Evolutionary conservation across 2,797 vertebrate species (phyloP).

Genomic region (Apogon talboti): DNA sequence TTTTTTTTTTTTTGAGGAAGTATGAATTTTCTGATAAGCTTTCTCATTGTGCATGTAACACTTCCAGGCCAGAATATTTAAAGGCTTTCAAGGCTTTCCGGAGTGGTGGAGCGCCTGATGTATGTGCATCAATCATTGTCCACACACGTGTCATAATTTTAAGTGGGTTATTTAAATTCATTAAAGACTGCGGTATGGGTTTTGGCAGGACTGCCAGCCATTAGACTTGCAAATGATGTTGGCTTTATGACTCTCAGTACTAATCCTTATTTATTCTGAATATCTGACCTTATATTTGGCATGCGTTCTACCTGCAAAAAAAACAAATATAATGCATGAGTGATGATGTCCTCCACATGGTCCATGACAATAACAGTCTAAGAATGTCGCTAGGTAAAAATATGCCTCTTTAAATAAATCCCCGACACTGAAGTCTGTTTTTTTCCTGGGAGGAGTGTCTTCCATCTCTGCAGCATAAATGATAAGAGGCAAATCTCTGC

Average conservation of each 20-base stretch:
- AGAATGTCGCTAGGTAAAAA: slow-evolving; percentile 6
- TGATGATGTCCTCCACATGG: slow-evolving; percentile 20
- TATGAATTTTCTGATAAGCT: not conserved
- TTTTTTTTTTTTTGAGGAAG: not conserved
- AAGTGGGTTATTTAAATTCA: slow-evolving; percentile 73
- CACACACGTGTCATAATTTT: slow-evolving; percentile 51
- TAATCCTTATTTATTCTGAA: slow-evolving; percentile 52
- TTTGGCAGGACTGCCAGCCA: slow-evolving; percentile 24
- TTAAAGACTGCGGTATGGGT: slow-evolving; percentile 50
- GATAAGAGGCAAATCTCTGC: slow-evolving; percentile 1
- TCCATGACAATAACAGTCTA: not conserved
- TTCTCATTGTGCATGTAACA: slow-evolving; percentile 2
- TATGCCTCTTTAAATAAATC: not conserved
- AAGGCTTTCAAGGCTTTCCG: slow-evolving; percentile 14
- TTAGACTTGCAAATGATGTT: slow-evolving; percentile 73
- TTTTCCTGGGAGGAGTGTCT: slow-evolving; percentile 10
- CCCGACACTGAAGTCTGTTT: not conserved
- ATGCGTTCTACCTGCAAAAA: slow-evolving; percentile 13
- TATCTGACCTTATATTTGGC: slow-evolving; percentile 28
- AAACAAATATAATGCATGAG: slow-evolving; percentile 18
- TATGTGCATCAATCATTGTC: slow-evolving; percentile 52
- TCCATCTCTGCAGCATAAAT: slow-evolving; percentile 7
- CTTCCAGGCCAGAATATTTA: slow-evolving; percentile 6
- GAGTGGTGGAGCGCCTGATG: slow-evolving; percentile 20
- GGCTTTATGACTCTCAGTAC: slow-evolving; percentile 36